phyloP scores from a whole-genome alignment of 2,113 vertebrate species.

The Lonchura striata region DNA sequence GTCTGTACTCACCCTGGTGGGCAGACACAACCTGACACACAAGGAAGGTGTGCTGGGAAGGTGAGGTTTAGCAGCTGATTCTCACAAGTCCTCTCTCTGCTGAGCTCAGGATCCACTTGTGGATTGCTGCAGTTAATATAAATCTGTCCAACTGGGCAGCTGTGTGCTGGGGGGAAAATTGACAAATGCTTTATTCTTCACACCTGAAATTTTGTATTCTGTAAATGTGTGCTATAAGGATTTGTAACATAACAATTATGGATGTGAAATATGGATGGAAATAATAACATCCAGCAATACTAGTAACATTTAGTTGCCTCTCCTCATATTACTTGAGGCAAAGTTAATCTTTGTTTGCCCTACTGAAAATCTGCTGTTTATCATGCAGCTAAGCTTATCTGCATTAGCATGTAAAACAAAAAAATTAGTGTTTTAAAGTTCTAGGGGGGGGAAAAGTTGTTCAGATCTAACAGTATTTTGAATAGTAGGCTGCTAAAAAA shows the following conservation, averaged over 20 bases:
- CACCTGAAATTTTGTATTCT: neutral
- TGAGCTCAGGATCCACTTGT: conserved; percentile 51
- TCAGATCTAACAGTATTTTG: neutral
- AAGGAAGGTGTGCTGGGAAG: conserved; percentile 80
- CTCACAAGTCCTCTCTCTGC: conserved; percentile 87
- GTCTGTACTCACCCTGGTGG: conserved; percentile 82
- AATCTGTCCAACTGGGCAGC: conserved; percentile 85
- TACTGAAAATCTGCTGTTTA: neutral
- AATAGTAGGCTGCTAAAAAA: neutral
- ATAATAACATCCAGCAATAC: neutral
- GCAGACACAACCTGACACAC: conserved; percentile 88
- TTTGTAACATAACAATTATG: neutral
- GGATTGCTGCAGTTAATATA: conserved; percentile 86
- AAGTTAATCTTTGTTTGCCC: neutral
- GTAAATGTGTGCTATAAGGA: neutral
- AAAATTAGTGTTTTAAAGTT: neutral
- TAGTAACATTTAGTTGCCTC: neutral
- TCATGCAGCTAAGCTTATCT: neutral
- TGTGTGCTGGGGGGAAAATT: conserved; percentile 48
- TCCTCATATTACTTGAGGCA: neutral
- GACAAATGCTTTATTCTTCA: neutral
- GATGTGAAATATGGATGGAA: neutral
- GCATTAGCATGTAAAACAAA: neutral
- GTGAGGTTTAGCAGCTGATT: conserved; percentile 91
- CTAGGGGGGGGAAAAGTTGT: accelerated